Base-by-base conservation (phyloP, 64 coral and sea anemone species). In the Porites australiensis region DNA sequence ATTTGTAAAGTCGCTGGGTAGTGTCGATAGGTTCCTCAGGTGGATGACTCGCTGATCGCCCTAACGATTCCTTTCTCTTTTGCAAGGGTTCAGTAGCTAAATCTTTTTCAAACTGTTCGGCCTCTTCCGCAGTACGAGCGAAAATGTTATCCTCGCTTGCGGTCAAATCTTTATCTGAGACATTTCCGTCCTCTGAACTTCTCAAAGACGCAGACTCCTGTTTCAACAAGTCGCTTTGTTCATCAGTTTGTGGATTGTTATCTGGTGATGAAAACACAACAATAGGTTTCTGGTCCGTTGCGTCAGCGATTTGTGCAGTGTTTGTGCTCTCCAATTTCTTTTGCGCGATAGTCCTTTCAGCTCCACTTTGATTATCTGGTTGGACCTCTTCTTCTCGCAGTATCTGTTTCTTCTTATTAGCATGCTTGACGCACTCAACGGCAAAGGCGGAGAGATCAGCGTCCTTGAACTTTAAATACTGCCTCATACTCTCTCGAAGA, bases 381-480 rank as follows among this genome's bases (percentile, higher is more conserved):
- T 64, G 58, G 14, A 7, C 43, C 50, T 84, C 81, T 15, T 50
- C 81, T 51, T 52, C 81, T 3, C 45, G 61, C 16, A 12, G 2
- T 1, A 13, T 50, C 52, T 68, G 81, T 84, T 84, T 84, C 81
- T 84, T 84, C 19, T 84, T 84, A 48, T 84, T 84, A 2, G 81
- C 81, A 46, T 84, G 81, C 8, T 63, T 64, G 0, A 84, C 81
- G 10, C 81, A 84, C 46, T 84, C 81, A n/a, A 84, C 81, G 3
- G 81, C 81, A 68, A 84, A 84, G 19, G 81, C 81, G 3, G 81
- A 84, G 18, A 84, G 81, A 69, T 84, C 81, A 84, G 81, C 81
- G 20, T 84, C 81, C 69, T 84, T 84, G 45, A 84, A 84, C 16
- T 84, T 69, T 68, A 84, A 69, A 48, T 84, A 84, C 15, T 84